phyloP scores from a whole-genome alignment of 2,888 invertebrate genomes.

The Caenorhabditis sp. region DNA sequence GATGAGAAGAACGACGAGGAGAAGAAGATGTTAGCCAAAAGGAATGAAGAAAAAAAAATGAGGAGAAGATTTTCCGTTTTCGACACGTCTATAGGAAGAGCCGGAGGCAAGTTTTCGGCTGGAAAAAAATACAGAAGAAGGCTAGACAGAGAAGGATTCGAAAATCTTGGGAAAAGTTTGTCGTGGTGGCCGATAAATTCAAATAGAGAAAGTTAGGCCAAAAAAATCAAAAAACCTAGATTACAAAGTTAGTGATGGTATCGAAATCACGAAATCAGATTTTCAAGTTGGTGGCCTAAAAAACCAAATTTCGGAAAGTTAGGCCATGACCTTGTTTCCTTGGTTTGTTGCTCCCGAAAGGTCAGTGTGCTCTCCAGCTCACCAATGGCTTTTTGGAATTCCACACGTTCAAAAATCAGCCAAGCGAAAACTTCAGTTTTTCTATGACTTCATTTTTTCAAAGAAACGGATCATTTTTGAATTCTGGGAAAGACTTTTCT shows the following conservation, averaged over 20 bases:
- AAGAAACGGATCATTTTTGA: no score
- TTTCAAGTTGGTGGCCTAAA: no score
- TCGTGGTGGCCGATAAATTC: not conserved
- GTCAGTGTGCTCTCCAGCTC: no score
- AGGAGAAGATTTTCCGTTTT: not conserved
- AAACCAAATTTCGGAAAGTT: no score
- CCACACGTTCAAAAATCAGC: not conserved
- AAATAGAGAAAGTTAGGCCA: no score
- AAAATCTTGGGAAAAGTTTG: not conserved
- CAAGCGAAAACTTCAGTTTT: no score
- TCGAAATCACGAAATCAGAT: no score
- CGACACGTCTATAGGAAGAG: not conserved
- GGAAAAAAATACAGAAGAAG: no score
- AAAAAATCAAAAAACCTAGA: no score
- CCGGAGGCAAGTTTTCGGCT: not conserved
- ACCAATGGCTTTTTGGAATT: no score
- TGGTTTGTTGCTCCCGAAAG: not conserved
- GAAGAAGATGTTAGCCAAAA: not conserved
- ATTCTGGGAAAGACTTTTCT: no score
- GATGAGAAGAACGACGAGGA: not conserved
- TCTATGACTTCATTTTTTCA: not conserved
- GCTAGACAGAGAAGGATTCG: not conserved
- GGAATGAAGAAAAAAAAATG: not conserved
- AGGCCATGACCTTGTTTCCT: not conserved
- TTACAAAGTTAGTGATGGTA: no score